Evolutionary conservation across 2,888 invertebrate genomes (phyloP), one percentile per base, ranked within the genome.

Genomic region (Uropetala carovei): DNA sequence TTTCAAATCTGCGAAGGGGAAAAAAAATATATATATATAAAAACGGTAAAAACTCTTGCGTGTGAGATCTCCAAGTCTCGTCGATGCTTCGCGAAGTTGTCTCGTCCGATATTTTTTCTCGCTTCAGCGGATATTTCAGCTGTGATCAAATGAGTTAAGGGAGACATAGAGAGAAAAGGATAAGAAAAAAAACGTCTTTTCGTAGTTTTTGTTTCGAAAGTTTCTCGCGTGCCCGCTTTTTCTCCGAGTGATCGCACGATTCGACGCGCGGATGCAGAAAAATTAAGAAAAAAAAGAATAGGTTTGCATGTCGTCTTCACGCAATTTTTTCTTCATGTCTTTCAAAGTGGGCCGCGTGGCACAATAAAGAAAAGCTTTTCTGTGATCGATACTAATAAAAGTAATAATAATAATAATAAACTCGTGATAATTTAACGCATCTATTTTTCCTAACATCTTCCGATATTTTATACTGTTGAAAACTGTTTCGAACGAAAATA

Each of bases 361-460:
- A n/a, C 0, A 75, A 75, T 11, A 27, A 75, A 22, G 11, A 75
- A 75, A 75, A 75, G 75, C 75, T 27, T 22, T 75, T 75, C 75
- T 75, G 75, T 75, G 75, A 75, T 75, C 75, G 75, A 27, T 75
- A 75, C 75, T 27, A 75, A 75, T 75, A 22, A 10, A 27, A 75
- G 5, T 43, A 43, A 43, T 43, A 43, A 43, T 43, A 43, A 43
- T 43, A 43, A 43, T 43, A 27, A 75, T 75, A 75, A 75, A 75
- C 75, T 27, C 75, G 75, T 75, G 75, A 75, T 75, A 75, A 75
- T 5, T 27, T 75, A 27, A 11, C 75, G 75, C 22, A 27, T 75
- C 75, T 75, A 75, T 75, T 75, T 75, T 75, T 75, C 75, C 75
- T 75, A 75, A 27, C 13, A 75, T 27, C 75, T 75, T 75, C n/a